Evolutionary conservation across 2,797 vertebrate species (phyloP), one percentile per base, ranked within the genome.

Genomic region (Petrocephalus schoutedeni): DNA sequence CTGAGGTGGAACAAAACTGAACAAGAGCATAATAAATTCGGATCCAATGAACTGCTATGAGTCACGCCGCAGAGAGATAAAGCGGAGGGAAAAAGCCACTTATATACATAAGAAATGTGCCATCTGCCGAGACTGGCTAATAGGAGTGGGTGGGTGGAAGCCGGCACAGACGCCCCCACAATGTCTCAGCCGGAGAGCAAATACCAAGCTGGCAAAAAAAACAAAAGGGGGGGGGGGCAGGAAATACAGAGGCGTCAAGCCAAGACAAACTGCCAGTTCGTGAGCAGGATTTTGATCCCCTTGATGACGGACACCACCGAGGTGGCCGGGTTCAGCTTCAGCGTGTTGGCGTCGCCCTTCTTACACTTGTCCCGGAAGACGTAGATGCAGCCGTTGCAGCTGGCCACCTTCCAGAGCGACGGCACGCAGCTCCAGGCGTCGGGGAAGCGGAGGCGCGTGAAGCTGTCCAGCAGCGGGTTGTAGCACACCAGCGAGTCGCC

Each of bases 321-420:
- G 0, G 98, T 99, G 90, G 98, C 98, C 0, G 98, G 98, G 94
- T 99, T 99, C 2, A 99, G 96, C 95, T 99, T 99, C 67, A 99
- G 94, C 6, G 98, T 99, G 92, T 97, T 98, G 1, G 97, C 97
- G 0, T 99, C 98, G 0, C 98, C 98, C 92, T 99, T 99, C 95
- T 99, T 99, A 87, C 98, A 99, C 91, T 97, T 97, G 93, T 99
- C 98, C 0, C 98, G 95, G 92, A 99, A 99, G 59, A 99, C 97
- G 0, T 99, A 99, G 89, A 99, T 98, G 93, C 97, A 98, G 88
- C 98, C 98, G 0, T 99, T 99, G 90, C 98, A 99, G 93, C 98
- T 99, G 90, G 98, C 98, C 23, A 99, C 98, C 95, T 99, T 99
- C 98, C 98, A 99, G 87, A 99, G 94, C 0, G 98, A 98, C 0